Evolutionary conservation across 2,113 vertebrate species (phyloP), one percentile per base, ranked within the genome.

Genomic region (Sardina pilchardus): DNA sequence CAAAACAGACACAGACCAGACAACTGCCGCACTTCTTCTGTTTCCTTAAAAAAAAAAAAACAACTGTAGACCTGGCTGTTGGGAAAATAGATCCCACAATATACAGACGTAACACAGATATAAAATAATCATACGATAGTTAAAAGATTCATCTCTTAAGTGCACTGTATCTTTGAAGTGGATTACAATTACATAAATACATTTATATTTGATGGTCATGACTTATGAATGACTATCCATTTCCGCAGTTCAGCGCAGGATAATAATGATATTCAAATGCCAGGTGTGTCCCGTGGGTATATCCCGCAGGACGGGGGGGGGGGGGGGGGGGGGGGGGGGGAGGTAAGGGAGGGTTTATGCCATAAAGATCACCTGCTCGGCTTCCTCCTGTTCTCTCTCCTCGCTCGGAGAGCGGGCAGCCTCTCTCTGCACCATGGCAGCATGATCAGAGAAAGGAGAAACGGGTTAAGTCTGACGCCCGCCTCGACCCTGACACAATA

Each of bases 371-470:
- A 94, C 93, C 92, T 93, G 92, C 86, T 93, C 89, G 83, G 90
- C 83, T 85, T 92, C 92, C 90, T 91, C 92, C 87, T 85, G 92
- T 90, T 92, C 92, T 84, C 86, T 88, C 86, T 92, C 89, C 91
- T 90, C 90, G 92, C 90, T 91, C 89, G 93, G 92, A 93, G 89
- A 91, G 90, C 82, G 89, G 88, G 89, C 88, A 82, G 90, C 87
- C 84, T 90, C 84, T 85, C 87, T 93, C 94, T 94, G 91, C 92
- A 92, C 90, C 87, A 89, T 56, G 91, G 92, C 91, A 93, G 92
- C 90, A 92, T 89, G 90, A 93, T 90, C 85, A 92, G 86, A 93
- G 91, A 94, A 89, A 92, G 89, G 86, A 91, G 88, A 93, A 71
- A 91, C 81, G 53, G 88, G 90, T 94, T 94, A 92, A 90, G 85